Evolutionary conservation across 2,113 vertebrate genomes (phyloP), one percentile per base, ranked within the genome.

Genomic region (Phoenicopterus ruber): DNA sequence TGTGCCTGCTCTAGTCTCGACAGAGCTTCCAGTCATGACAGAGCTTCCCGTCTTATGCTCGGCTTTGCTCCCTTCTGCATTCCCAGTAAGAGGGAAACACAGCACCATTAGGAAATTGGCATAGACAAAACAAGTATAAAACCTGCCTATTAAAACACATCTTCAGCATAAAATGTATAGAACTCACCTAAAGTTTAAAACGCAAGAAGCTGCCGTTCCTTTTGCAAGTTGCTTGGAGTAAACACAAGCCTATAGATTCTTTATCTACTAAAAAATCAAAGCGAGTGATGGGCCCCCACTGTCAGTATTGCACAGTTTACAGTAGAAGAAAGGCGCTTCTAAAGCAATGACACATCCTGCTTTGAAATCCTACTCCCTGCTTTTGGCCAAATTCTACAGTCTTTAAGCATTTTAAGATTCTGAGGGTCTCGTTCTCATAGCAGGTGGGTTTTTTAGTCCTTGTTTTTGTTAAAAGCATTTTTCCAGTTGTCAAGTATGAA

Each of bases 261-360:
- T 70, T 36, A 44, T 10, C 76, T 29, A 24, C 44, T 34, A 7
- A 46, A n/a, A 29, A 36, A 8, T 11, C 38, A 38, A 46, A 57
- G n/a, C 0, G 1, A 40, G 52, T 2, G 17, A 73, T 2, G 20
- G 17, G 38, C 26, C 13, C 9, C 15, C 5, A 2, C 0, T 36
- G n/a, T 12, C 54, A 34, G 49, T 10, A n/a, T 4, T 11, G 22
- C 32, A 32, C 17, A 19, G n/a, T 13, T 24, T 34, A 13, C 26
- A 38, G 4, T 2, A 20, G 31, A n/a, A 36, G 29, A 57, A 77
- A 86, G 50, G 38, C 32, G 54, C 17, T 69, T 57, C 29, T 24
- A 57, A 28, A 65, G 49, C 61, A 36, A 13, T 7, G 31, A 46
- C 42, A 71, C 25, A 24, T 9, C 26, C 44, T 17, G 26, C 55